phyloP scores from a whole-genome alignment of 2,113 vertebrate species.

The Tachuris rubrigastra region DNA sequence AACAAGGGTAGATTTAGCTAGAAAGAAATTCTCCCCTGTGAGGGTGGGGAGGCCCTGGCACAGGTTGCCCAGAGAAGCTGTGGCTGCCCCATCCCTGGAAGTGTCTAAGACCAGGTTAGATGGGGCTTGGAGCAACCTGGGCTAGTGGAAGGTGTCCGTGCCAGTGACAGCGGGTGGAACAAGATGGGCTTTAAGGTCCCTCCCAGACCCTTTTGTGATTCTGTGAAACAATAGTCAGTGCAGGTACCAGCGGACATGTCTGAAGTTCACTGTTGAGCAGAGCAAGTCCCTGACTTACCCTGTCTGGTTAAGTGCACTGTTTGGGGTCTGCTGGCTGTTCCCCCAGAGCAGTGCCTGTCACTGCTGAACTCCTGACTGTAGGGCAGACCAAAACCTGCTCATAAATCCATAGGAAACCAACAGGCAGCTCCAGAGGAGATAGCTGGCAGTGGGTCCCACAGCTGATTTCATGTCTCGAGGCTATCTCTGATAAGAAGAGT shows the following conservation, averaged over 20 bases:
- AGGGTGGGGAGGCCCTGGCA: neutral
- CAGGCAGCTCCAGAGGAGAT: neutral
- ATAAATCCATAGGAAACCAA: rapidly evolving
- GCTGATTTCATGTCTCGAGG: neutral
- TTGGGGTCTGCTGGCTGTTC: neutral
- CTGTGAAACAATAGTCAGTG: neutral
- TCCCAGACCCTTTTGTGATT: neutral
- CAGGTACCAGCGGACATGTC: rapidly evolving
- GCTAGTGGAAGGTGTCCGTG: neutral
- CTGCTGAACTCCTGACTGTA: rapidly evolving
- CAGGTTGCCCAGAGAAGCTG: neutral
- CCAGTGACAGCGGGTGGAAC: neutral
- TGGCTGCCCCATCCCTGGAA: neutral
- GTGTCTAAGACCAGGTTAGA: neutral
- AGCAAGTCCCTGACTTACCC: neutral
- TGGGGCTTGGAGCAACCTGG: neutral
- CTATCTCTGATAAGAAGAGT: neutral
- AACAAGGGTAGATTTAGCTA: neutral
- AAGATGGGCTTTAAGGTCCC: neutral
- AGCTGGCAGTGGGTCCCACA: rapidly evolving
- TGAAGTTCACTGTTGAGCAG: neutral
- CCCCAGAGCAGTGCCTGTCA: neutral
- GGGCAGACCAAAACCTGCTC: neutral
- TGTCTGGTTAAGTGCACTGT: neutral
- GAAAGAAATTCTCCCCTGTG: neutral